A percentile compares a stretch with the other conserved stretches of the same genome.
Conservation (phyloP, 2,113 vertebrate species). For the Pedetes capensis region DNA sequence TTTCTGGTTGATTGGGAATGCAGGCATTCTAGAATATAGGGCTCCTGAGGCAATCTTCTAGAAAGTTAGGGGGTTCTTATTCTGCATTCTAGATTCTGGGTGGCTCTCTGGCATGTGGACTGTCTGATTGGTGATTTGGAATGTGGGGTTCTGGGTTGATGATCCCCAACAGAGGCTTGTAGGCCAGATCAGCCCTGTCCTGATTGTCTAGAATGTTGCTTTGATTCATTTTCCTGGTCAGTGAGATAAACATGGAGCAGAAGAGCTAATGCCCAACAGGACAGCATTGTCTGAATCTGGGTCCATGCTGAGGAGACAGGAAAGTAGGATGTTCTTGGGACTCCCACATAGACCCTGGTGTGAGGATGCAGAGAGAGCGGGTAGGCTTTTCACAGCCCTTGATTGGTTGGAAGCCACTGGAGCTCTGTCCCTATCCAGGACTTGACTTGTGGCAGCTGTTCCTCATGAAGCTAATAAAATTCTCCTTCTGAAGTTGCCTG, state of each 20-base stretch:
- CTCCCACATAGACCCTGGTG: not conserved
- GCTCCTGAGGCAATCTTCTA: not conserved
- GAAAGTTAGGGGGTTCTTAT: not conserved
- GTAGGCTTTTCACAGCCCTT: not conserved
- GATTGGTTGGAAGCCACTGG: not conserved
- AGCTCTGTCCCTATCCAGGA: not conserved
- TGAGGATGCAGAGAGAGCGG: not conserved
- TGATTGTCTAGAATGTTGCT: constrained; percentile 13
- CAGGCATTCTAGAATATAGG: not conserved
- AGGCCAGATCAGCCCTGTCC: not conserved
- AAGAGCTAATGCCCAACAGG: not conserved
- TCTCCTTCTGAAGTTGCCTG: constrained; percentile 49
- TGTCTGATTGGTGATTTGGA: not conserved
- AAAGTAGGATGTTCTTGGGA: not conserved
- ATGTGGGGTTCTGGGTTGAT: not conserved
- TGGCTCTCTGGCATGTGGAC: not conserved
- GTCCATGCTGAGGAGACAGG: not conserved
- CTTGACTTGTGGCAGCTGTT: constrained; percentile 60
- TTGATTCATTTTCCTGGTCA: constrained; percentile 39
- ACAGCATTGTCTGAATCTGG: not conserved
- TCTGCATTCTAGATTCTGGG: constrained; percentile 27
- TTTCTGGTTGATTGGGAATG: not conserved
- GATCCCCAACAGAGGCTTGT: not conserved
- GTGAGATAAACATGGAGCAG: not conserved
- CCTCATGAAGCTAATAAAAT: constrained; percentile 71